Evolutionary conservation across 2,888 invertebrate species (phyloP), one percentile per base, ranked within the genome.

Genomic region (Anagyrus pseudococci): DNA sequence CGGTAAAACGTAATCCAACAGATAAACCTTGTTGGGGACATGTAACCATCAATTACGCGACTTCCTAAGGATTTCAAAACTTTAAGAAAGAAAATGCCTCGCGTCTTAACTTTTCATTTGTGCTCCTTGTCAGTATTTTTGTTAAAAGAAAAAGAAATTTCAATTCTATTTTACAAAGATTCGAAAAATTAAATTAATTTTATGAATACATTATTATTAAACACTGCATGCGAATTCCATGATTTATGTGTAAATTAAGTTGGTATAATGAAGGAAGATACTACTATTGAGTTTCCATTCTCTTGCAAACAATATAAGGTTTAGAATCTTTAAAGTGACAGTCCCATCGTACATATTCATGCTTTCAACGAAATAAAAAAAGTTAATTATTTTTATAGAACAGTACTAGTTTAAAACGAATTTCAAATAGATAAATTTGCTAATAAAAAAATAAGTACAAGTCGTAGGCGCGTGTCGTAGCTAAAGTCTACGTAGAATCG

Each of bases 31-130:
- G 49, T n/a, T 37, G 26, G 49, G 40, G 50, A 22, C 57, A 54
- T 57, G 63, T 64, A 64, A 68, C 66, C 57, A 64, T 52, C 69
- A 68, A 63, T 71, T 70, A 54, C 69, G 67, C 50, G 69, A 66
- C 69, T 70, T 71, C 71, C 40, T 54, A 25, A 19, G 41, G 47
- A 58, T 61, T 25, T 59, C 54, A n/a, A n/a, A n/a, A n/a, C n/a
- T 44, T 50, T 23, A 23, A 13, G 8, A 47, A 37, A 47, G 53
- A 53, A 59, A 59, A 22, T 19, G 33, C 33, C 37, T 13, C 44
- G 10, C 33, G 15, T 37, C 8, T 37, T 13, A 37, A 2, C 33
- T 37, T 37, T 37, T 37, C 15, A 37, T 37, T 37, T 15, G 10
- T 13, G 15, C 15, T 15, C 8, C 8, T 37, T 8, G 33, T 8